Base-by-base conservation (phyloP, 2,113 vertebrate species). In the Anas platyrhynchos region DNA sequence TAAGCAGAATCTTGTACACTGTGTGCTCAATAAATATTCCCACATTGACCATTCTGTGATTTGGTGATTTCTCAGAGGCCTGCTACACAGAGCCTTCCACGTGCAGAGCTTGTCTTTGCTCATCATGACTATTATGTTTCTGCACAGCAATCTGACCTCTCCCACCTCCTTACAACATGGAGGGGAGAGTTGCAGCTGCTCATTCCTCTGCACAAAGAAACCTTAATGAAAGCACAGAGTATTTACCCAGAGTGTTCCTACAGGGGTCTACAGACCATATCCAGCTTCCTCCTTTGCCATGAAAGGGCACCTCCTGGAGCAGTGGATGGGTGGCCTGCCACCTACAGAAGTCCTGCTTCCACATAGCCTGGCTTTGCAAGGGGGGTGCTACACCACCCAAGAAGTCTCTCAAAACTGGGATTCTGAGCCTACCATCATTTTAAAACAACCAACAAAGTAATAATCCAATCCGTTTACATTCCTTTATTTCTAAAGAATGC, bases 91-190 rank as follows among this genome's bases (percentile, higher is more conserved):
- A 52, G 38, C 20, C 55, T 41, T 55, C 27, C 25, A 21, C 17
- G 11, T 27, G 8, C 69, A 44, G 27, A 50, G 12, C 23, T 56
- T 41, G 46, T 23, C 75, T 88, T 72, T 62, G n/a, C 38, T n/a
- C 2, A 0, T 41, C 46, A 4, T 10, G 36, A 50, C 5, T 22
- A 59, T 21, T 13, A 12, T 0, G 1, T 31, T 38, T 27, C 31
- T 58, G 36, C 8, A 26, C 48, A 43, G 56, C 46, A 62, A 62
- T 10, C 36, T 71, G 50, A 62, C 44, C 31, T 83, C 63, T 86
- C 20, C 38, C 31, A 44, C 3, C 9, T 4, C 13, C 17, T 80
- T 34, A 41, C 32, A 75, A 41, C 11, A 2, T 3, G 16, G 31
- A 0, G 4, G 11, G 16, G 4, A 29, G 3, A 2, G 4, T 65